Conservation (phyloP, 2,888 invertebrate species). For the Gonocerus acuteangulatus region DNA sequence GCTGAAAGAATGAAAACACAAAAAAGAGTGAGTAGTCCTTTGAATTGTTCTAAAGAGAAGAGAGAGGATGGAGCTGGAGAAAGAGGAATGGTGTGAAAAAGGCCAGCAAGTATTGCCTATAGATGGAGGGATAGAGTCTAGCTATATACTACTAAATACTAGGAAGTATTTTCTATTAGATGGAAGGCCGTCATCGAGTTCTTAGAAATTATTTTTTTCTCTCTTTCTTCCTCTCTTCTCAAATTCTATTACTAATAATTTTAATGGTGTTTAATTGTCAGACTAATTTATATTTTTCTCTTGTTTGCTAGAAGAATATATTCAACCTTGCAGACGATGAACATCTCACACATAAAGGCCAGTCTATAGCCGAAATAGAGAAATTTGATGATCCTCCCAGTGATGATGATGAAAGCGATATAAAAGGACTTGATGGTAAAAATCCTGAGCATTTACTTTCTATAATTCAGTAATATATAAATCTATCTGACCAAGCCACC, state of each 20-base stretch:
- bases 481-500: background rate
- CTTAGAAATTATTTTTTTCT: no score
- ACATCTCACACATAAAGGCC: conserved; percentile 82
- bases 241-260: no score
- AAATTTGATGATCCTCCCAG: conserved; percentile 81
- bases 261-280: background rate
- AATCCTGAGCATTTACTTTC: background rate
- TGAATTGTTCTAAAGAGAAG: no score
- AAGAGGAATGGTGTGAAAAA: no score
- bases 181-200: no score
- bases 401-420: conserved; percentile 68
- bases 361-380: conserved; percentile 81
- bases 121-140: no score
- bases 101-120: no score
- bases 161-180: no score
- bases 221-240: no score
- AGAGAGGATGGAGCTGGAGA: no score
- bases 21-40: conserved; percentile 48
- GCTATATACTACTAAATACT: no score
- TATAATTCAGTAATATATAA: background rate
- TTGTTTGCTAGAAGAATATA: background rate
- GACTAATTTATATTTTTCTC: conserved; percentile 8
- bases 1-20: conserved; percentile 65
- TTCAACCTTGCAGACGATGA: conserved; percentile 86
- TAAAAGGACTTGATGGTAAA: conserved; percentile 53